Percentiles rank a stretch among this genome's conserved stretches.
Conservation (phyloP, 2,113 vertebrate species). For the Pica pica region DNA sequence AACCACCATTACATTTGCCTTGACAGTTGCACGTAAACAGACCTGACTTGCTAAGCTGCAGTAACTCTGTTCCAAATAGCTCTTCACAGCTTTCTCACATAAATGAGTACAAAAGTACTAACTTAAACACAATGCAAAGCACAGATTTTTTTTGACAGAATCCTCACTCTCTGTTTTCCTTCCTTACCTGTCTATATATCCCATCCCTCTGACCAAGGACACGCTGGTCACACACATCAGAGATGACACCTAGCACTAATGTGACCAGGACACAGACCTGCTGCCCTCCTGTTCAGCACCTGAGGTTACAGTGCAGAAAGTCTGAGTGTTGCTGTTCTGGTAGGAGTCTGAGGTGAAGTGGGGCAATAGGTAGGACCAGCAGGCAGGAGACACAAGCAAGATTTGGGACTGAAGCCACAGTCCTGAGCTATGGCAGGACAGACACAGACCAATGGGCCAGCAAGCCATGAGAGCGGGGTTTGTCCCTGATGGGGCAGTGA, state of each 20-base stretch:
- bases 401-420: background rate
- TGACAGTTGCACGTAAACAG: background rate
- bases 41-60: background rate
- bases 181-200: background rate
- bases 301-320: background rate
- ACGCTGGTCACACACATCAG: background rate
- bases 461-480: background rate
- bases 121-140: background rate
- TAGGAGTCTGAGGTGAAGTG: background rate
- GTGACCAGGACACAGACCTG: accelerated
- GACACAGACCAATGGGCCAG: accelerated
- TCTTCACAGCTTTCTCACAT: background rate
- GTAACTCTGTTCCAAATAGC: background rate
- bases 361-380: background rate
- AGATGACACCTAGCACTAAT: accelerated
- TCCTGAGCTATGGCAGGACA: background rate
- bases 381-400: background rate
- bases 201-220: background rate
- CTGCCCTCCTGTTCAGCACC: accelerated
- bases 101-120: background rate
- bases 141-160: background rate
- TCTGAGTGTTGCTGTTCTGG: no score
- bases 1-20: background rate
- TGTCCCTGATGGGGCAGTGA: background rate
- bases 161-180: background rate